Evolutionary conservation across 1,140 invertebrate genomes (phyloP).

Genomic region (Drosophila repleta): DNA sequence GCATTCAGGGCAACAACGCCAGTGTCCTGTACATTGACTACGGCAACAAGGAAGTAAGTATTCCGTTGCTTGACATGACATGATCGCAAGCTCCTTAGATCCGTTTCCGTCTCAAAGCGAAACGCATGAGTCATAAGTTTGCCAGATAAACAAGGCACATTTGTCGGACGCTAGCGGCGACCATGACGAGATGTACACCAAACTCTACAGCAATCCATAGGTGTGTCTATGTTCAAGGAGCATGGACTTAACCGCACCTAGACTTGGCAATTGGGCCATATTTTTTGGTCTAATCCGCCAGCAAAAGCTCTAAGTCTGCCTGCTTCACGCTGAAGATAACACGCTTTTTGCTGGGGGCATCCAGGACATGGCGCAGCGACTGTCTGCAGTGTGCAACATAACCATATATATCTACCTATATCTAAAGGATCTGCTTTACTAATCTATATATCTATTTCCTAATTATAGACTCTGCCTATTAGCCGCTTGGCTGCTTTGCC

Average conservation of each 20-base stretch:
- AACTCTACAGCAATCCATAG: slow-evolving; percentile 57
- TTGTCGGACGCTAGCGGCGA: slow-evolving; percentile 14
- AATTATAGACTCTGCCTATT: slow-evolving; percentile 83
- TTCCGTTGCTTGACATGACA: not conserved
- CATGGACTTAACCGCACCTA: slow-evolving; percentile 37
- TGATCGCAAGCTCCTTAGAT: slow-evolving; percentile 83
- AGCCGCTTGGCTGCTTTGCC: slow-evolving; percentile 91
- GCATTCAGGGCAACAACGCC: slow-evolving; percentile 89
- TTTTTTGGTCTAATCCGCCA: slow-evolving; percentile 54
- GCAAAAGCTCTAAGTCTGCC: slow-evolving; percentile 14
- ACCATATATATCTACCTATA: not conserved
- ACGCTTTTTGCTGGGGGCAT: slow-evolving; percentile 57
- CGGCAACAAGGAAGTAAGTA: slow-evolving; percentile 92
- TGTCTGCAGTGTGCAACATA: slow-evolving; percentile 51
- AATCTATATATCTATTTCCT: not conserved
- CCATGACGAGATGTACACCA: slow-evolving; percentile 40
- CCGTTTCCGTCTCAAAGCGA: slow-evolving; percentile 82
- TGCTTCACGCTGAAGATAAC: slow-evolving; percentile 7
- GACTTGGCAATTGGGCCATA: slow-evolving; percentile 43
- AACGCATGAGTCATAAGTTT: slow-evolving; percentile 84
- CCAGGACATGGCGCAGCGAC: slow-evolving; percentile 22
- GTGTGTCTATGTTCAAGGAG: slow-evolving; percentile 19
- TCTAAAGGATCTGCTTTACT: not conserved
- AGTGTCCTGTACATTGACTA: slow-evolving; percentile 97
- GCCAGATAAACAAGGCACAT: slow-evolving; percentile 71